These are phyloP conservation scores for Brachypodius melanocephalos DNA, from an alignment of 2,113 vertebrate genomes.

Conservation along the genomic window DNA sequence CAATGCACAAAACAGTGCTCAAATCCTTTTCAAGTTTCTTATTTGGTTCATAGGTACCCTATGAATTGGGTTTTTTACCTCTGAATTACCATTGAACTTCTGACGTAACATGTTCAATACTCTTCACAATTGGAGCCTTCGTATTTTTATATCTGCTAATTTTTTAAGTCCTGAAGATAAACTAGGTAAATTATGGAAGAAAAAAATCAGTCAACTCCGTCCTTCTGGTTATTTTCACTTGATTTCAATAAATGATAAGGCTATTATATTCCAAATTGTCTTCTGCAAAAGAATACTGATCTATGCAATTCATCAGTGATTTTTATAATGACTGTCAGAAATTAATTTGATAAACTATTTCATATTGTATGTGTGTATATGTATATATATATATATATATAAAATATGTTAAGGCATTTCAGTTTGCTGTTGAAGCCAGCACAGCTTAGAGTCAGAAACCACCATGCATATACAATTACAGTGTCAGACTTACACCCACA, in stretches of 20 bases:
- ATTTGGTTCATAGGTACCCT: background rate
- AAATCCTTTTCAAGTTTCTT: background rate
- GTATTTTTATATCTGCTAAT: background rate
- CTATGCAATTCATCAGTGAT: background rate
- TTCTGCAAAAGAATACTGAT: background rate
- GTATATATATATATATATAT: background rate
- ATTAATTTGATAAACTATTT: background rate
- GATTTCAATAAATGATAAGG: background rate
- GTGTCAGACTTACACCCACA: background rate
- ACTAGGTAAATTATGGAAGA: background rate
- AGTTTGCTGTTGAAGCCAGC: background rate
- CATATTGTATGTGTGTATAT: background rate
- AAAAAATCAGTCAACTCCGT: background rate
- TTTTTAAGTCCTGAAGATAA: background rate
- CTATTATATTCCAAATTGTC: background rate
- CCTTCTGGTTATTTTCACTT: background rate
- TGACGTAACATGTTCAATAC: background rate
- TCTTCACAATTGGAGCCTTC: background rate
- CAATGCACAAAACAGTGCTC: background rate
- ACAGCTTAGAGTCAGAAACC: background rate
- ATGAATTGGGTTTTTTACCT: rapidly evolving
- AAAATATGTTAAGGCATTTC: background rate
- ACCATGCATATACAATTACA: background rate
- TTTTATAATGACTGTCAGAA: background rate
- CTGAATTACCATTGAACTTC: background rate